phyloP scores from a whole-genome alignment of 1,140 invertebrate species.

The Ooceraea biroi region DNA sequence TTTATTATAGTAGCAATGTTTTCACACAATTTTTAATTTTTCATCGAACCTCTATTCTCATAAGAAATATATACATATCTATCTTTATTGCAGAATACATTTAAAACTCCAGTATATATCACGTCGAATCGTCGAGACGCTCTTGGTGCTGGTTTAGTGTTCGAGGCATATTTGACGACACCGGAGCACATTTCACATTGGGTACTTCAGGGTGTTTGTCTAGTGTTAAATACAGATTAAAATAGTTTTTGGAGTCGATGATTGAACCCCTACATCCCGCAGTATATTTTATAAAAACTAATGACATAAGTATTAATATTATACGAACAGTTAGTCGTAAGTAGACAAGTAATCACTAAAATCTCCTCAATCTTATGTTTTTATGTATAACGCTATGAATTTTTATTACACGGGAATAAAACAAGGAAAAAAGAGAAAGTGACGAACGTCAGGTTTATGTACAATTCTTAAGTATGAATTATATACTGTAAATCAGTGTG shows the following conservation, averaged over 20 bases:
- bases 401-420: neutral
- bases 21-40: conserved; percentile 1
- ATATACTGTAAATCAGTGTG: too few species aligned
- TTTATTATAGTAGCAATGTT: neutral
- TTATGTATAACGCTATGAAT: conserved; percentile 24
- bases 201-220: conserved; percentile 95
- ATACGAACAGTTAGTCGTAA: neutral
- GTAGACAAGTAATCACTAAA: neutral
- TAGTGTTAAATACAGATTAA: conserved; percentile 93
- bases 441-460: neutral
- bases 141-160: conserved; percentile 95
- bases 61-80: neutral
- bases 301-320: conserved; percentile 3
- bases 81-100: conserved; percentile 90
- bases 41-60: neutral
- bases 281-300: conserved; percentile 15
- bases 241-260: conserved; percentile 44
- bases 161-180: conserved; percentile 94
- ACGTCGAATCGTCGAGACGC: conserved; percentile 94
- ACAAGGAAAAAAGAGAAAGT: neutral
- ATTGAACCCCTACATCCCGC: neutral
- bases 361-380: neutral
- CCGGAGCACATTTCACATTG: conserved; percentile 93
- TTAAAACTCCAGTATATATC: conserved; percentile 94
- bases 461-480: conserved; percentile 2